These are phyloP conservation scores for Brachyistius frenatus DNA, from an alignment of 2,113 vertebrate species.

Conservation along the genomic window DNA sequence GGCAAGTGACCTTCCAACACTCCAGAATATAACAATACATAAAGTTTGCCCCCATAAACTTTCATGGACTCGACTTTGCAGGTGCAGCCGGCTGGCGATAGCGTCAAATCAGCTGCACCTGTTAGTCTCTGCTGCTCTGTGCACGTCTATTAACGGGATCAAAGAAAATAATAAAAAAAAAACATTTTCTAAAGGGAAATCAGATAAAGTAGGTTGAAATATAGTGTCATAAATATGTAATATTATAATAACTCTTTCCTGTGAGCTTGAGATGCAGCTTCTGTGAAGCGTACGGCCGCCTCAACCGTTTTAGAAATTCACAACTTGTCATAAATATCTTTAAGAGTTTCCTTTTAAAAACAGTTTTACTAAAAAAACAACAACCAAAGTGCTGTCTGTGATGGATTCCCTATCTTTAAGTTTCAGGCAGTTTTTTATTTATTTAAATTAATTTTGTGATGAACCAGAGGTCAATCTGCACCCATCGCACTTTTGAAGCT, in stretches of 20 bases:
- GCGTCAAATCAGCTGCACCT: too few species aligned
- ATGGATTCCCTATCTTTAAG: neutral
- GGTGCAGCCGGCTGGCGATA: too few species aligned
- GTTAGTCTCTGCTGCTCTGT: too few species aligned
- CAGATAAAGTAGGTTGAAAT: too few species aligned
- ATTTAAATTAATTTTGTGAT: neutral
- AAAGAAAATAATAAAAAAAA: too few species aligned
- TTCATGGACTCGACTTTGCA: too few species aligned
- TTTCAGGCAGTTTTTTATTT: neutral
- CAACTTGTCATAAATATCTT: conserved; percentile 4
- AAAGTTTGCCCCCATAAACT: too few species aligned
- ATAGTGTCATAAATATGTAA: neutral
- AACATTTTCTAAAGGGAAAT: too few species aligned
- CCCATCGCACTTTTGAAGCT: conserved; percentile 28
- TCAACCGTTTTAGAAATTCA: neutral
- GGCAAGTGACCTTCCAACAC: too few species aligned
- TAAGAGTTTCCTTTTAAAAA: conserved; percentile 1
- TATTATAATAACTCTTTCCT: neutral
- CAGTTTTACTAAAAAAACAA: neutral
- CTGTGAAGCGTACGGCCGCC: neutral
- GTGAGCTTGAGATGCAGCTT: neutral
- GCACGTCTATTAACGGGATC: too few species aligned
- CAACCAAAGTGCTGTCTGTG: neutral
- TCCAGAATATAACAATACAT: too few species aligned
- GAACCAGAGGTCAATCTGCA: conserved; percentile 7